Evolutionary conservation across 2,888 invertebrate species (phyloP), one percentile per base, ranked within the genome.

Genomic region (Prenolepis imparis): DNA sequence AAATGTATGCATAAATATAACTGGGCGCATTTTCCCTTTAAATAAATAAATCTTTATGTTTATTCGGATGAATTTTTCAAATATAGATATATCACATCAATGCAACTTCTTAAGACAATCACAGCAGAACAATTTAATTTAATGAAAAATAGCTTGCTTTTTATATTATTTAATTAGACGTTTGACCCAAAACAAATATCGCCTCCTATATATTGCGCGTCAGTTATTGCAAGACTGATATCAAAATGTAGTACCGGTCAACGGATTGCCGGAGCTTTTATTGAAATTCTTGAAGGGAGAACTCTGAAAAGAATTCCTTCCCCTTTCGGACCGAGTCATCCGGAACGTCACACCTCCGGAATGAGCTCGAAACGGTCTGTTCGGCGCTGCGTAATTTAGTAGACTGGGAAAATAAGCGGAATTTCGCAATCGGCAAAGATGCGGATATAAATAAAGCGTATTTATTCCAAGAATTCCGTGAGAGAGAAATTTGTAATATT

Each of bases 221-320:
- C 57, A 61, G 70, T 80, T 80, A 80, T 80, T 32, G 32, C 78
- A 70, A 72, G 57, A 9, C 59, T 70, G 59, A 88, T 83, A 83
- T 86, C 74, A 86, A 88, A 88, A 88, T 82, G 84, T 84, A 89
- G 67, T 83, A 24, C 70, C 72, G 89, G 88, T 73, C 77, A 83
- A 82, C 68, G 84, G 84, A 85, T 85, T 85, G 84, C 84, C 83
- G 63, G 70, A 28, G 81, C 85, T 86, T 88, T 89, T 89, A 89
- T 89, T 89, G 89, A 89, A 89, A 89, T 89, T 89, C 89, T 89
- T 89, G 68, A 72, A 83, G 80, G 66, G 77, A 52, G 48, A 83
- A 84, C 81, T 84, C 83, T 87, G 89, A 89, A 89, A 89, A 89
- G 89, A 88, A 89, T 89, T 89, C 89, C 89, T 88, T 84, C 66